These are phyloP conservation scores for Sprattus sprattus DNA, from an alignment of 2,113 vertebrate species.

Conservation along the genomic window DNA sequence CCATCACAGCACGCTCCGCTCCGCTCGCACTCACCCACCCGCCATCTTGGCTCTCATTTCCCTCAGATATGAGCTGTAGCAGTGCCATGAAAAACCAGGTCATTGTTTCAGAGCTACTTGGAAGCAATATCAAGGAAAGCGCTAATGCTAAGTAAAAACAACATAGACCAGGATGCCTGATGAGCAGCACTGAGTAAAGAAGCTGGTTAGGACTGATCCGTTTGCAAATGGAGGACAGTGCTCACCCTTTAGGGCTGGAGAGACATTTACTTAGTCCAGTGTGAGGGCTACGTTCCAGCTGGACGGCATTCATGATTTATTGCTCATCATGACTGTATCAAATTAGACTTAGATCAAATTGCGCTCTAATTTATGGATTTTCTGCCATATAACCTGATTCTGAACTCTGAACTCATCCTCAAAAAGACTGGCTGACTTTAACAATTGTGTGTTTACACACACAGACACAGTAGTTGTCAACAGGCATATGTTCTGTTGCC, in stretches of 20 bases:
- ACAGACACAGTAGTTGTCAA: background rate
- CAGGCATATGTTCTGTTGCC: background rate
- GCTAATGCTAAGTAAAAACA: background rate
- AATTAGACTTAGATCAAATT: background rate
- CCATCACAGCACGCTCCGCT: background rate
- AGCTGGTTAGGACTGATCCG: background rate
- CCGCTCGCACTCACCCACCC: background rate
- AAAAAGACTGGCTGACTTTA: too few species aligned
- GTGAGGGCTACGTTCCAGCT: background rate
- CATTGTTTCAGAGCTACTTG: background rate
- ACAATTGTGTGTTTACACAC: background rate
- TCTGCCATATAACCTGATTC: background rate
- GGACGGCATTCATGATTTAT: background rate
- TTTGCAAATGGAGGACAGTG: background rate
- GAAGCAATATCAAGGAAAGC: background rate
- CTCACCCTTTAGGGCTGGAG: background rate
- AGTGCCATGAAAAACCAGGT: background rate
- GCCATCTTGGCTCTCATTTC: constrained; percentile 18
- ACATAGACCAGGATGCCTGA: constrained; percentile 1
- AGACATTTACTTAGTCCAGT: background rate
- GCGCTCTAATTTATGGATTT: background rate
- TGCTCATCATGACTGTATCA: background rate
- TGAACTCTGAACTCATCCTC: background rate
- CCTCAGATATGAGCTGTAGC: constrained; percentile 9
- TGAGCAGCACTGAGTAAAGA: background rate